phyloP scores from a whole-genome alignment of 2,888 invertebrate species.

The Pyrgus malvae region DNA sequence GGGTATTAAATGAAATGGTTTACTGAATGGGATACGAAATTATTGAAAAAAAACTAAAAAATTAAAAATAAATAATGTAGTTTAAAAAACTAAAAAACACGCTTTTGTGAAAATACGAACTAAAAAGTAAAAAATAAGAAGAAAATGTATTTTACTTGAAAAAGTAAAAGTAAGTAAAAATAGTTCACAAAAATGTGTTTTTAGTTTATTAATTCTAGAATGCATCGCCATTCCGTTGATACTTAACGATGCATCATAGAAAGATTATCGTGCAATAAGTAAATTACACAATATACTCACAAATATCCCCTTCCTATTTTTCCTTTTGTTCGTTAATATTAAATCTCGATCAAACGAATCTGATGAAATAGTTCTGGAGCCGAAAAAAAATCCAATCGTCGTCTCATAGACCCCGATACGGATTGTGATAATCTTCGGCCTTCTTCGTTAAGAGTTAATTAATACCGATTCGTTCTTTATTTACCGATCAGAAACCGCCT shows the following conservation, averaged over 20 bases:
- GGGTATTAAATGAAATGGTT: no score
- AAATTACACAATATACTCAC: slow-evolving; percentile 31
- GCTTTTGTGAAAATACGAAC: no score
- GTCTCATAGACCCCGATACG: background rate
- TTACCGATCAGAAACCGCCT: slow-evolving; percentile 1
- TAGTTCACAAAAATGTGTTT: no score
- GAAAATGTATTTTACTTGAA: no score
- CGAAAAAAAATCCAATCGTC: background rate
- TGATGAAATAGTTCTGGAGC: background rate
- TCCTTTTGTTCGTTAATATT: slow-evolving; percentile 27
- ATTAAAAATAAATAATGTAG: no score
- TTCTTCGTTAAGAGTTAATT: slow-evolving; percentile 10
- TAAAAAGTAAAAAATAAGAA: no score
- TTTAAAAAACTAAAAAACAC: no score
- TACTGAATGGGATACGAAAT: no score
- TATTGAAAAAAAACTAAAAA: no score
- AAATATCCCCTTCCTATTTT: background rate
- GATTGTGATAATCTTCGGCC: slow-evolving; percentile 5
- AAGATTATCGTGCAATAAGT: slow-evolving; percentile 30
- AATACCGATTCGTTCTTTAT: background rate
- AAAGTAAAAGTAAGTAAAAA: no score
- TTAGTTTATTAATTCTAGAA: no score
- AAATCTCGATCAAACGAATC: slow-evolving; percentile 2
- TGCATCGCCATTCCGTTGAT: slow-evolving; percentile 30
- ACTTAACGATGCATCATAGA: slow-evolving; percentile 33